Evolutionary conservation across 2,797 vertebrate genomes (phyloP), one percentile per base, ranked within the genome.

Genomic region (Rhabdophis nuchalis): DNA sequence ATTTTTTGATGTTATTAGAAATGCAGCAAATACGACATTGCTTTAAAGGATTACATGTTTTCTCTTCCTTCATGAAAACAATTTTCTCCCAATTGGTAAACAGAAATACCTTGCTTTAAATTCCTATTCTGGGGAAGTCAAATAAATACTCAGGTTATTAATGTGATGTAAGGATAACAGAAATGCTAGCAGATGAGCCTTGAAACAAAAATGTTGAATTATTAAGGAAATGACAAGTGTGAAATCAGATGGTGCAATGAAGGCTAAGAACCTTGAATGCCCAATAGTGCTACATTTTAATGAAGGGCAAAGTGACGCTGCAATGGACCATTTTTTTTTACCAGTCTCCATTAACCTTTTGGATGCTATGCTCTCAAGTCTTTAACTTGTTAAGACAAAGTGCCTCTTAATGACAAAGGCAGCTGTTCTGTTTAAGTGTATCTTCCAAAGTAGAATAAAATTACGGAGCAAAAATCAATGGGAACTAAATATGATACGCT

Each of bases 251-350:
- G 77, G 96, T 96, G 96, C 95, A 92, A 5, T 93, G 90, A 88
- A 94, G 94, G n/a, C 54, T 25, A 4, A 54, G 77, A 94, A 96
- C 92, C 95, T 93, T 92, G 92, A 96, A 96, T 95, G 93, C 95
- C 92, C 86, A 94, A 90, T 97, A 96, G 90, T 91, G 95, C 94
- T 96, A 97, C 96, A 96, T 96, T 97, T 97, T 97, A 97, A 97
- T 97, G 95, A 96, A 96, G 90, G 95, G 92, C 92, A 92, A 82
- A 95, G 91, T 95, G 96, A 96, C 93, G 93, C 89, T 23, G 94
- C 96, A 96, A 97, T 95, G 93, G 93, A 95, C 92, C 93, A 96
- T 96, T 97, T 97, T 88, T 88, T 93, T 96, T 96, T 97, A 93
- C 87, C 72, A 77, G 36, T 41, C 72, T 77, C 72, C 0, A 0